A percentile compares a stretch with the other conserved stretches of the same genome.
These are phyloP conservation scores for Ptilorrhoa leucosticta DNA, from an alignment of 2,113 vertebrate species.

Conservation along the genomic window DNA sequence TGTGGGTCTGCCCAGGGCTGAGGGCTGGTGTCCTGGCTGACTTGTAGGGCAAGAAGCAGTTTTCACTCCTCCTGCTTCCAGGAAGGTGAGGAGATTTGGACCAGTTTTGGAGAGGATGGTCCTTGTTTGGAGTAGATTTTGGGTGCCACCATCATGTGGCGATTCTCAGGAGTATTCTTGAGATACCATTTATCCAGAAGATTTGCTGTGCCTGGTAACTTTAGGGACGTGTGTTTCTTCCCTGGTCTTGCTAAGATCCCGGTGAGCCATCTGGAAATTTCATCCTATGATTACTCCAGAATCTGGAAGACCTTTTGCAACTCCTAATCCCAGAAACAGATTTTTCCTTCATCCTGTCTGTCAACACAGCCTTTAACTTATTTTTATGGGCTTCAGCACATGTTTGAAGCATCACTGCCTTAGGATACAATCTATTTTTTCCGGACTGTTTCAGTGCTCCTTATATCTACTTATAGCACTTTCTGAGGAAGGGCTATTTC, in stretches of 20 bases:
- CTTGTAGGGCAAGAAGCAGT: background rate
- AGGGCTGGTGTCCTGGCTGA: background rate
- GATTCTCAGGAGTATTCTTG: background rate
- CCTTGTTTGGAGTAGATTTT: background rate
- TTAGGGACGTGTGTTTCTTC: background rate
- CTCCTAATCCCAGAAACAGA: constrained; percentile 64
- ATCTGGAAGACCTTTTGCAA: constrained; percentile 59
- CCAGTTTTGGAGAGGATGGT: background rate
- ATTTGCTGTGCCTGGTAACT: background rate
- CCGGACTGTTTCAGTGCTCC: background rate
- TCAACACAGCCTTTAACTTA: constrained; percentile 57
- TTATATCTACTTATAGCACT: background rate
- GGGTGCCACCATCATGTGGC: background rate
- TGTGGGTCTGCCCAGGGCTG: background rate
- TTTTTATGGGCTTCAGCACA: constrained; percentile 47
- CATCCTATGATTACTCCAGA: constrained; percentile 16
- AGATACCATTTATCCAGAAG: background rate
- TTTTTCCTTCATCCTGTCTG: constrained; percentile 60
- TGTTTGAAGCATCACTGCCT: constrained; percentile 49
- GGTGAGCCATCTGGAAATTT: constrained; percentile 49
- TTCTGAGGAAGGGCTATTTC: background rate
- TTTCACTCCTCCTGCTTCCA: background rate
- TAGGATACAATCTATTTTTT: background rate
- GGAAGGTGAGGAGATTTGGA: background rate
- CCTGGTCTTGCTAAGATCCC: background rate